These are phyloP conservation scores for Drosophila formosana DNA, from an alignment of 2,888 invertebrate species.

Conservation along the genomic window DNA sequence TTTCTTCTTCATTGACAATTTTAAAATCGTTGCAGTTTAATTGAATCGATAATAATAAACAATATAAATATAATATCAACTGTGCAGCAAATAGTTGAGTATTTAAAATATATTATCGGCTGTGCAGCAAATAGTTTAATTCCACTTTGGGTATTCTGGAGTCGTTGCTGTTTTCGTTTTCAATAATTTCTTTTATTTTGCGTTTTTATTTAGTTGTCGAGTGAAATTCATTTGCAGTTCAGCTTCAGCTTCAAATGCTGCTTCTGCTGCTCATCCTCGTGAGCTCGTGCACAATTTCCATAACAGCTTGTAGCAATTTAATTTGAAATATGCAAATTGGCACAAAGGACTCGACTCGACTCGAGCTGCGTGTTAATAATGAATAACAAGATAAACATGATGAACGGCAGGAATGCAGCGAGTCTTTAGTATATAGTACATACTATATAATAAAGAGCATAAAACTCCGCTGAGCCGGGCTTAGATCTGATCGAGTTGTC, in stretches of 20 bases:
- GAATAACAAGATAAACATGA: conserved; percentile 47
- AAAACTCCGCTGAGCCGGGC: conserved; percentile 1
- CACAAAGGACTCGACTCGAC: conserved; percentile 12
- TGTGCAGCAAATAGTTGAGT: no score
- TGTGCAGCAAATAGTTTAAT: no score
- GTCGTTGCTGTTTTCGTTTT: neutral
- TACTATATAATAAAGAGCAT: no score
- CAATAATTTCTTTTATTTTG: neutral
- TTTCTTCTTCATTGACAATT: no score
- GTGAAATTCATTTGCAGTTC: conserved; percentile 24
- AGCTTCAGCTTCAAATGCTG: neutral
- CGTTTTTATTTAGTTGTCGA: neutral
- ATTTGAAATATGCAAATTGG: conserved; percentile 62
- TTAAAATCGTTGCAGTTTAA: no score
- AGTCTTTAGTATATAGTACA: no score
- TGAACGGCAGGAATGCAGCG: conserved; percentile 15
- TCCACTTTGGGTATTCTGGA: neutral
- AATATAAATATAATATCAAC: no score
- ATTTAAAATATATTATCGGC: no score
- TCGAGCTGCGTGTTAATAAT: conserved; percentile 43
- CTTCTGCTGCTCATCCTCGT: neutral
- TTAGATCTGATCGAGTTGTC: conserved; percentile 34
- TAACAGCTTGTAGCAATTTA: conserved; percentile 51
- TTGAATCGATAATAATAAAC: no score
- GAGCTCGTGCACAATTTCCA: conserved; percentile 26